Conservation (phyloP, 2,888 invertebrate species). For the Pachymerium ferrugineum region DNA sequence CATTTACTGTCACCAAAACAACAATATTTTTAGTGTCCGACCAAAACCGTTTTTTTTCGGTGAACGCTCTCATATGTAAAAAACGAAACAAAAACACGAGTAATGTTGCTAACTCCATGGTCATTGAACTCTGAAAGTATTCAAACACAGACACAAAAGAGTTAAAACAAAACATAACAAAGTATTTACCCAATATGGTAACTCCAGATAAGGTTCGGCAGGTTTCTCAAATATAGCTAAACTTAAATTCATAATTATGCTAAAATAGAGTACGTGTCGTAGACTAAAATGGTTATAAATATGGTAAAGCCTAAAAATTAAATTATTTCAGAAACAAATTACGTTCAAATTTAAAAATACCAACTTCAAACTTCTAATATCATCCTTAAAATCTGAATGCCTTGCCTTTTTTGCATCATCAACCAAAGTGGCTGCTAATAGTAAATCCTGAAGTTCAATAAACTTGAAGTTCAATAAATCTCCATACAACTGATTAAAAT, state of each 20-base stretch:
- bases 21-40: slow-evolving; percentile 47
- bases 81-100: slow-evolving; percentile 45
- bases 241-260: slow-evolving; percentile 43
- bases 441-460: slow-evolving; percentile 16
- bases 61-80: slow-evolving; percentile 44
- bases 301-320: slow-evolving; percentile 44
- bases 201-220: slow-evolving; percentile 42
- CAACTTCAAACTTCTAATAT: slow-evolving; percentile 38
- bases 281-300: slow-evolving; percentile 45
- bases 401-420: slow-evolving; percentile 39
- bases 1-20: slow-evolving; percentile 43
- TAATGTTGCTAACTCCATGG: slow-evolving; percentile 45
- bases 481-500: neutral
- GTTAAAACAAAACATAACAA: neutral
- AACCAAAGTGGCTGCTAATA: slow-evolving; percentile 39
- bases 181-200: slow-evolving; percentile 45
- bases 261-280: slow-evolving; percentile 38
- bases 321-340: neutral
- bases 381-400: slow-evolving; percentile 38
- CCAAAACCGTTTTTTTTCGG: slow-evolving; percentile 44
- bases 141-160: neutral
- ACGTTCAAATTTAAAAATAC: neutral
- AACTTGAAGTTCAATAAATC: neutral
- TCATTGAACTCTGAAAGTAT: slow-evolving; percentile 41
- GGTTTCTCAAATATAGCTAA: slow-evolving; percentile 48